Percentiles rank a stretch among this genome's conserved stretches.
phyloP scores from a whole-genome alignment of 2,797 vertebrate species.

The Cossypha dichroa region DNA sequence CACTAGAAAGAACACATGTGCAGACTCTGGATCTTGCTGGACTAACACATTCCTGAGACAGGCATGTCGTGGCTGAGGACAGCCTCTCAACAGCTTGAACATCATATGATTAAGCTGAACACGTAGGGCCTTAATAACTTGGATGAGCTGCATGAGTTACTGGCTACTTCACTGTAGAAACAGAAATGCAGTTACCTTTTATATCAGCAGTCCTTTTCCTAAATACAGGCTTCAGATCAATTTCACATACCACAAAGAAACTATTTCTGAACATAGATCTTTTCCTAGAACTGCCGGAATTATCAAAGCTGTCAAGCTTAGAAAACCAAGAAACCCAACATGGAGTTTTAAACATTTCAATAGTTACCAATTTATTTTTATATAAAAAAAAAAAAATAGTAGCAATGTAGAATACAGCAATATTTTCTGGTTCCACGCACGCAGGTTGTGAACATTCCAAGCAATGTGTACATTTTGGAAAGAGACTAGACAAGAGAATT shows the following conservation, averaged over 20 bases:
- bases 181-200: not conserved
- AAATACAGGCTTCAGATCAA: not conserved
- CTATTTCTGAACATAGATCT: not conserved
- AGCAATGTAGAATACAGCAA: slow-evolving; percentile 83
- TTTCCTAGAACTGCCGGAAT: not conserved
- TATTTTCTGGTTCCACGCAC: slow-evolving; percentile 77
- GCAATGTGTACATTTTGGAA: slow-evolving; percentile 77
- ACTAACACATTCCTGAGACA: not conserved
- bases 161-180: not conserved
- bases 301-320: not conserved
- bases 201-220: not conserved
- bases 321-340: slow-evolving; percentile 17
- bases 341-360: slow-evolving; percentile 55
- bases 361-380: slow-evolving; percentile 83
- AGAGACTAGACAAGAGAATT: slow-evolving; percentile 74
- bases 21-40: not conserved
- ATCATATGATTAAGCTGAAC: not conserved
- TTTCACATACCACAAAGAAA: not conserved
- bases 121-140: not conserved
- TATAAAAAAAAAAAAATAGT: slow-evolving; percentile 73
- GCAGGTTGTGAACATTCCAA: slow-evolving; percentile 78
- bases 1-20: not conserved
- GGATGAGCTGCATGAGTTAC: not conserved
- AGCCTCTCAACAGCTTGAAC: not conserved
- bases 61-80: not conserved